phyloP scores from a whole-genome alignment of 2,888 invertebrate species.

The Encarsia formosa region DNA sequence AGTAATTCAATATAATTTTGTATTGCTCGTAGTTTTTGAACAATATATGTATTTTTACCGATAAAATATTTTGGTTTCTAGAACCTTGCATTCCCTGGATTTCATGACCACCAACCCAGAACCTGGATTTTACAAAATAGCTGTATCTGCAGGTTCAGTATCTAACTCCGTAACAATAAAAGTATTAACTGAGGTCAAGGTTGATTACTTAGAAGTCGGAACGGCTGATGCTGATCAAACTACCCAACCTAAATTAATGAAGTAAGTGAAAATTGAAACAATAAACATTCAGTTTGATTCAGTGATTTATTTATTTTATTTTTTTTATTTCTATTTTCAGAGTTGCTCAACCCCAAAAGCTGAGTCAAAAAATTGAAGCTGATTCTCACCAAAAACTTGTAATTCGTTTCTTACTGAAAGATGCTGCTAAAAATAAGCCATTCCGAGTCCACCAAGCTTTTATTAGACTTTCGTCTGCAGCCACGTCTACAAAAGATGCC shows the following conservation, averaged over 20 bases:
- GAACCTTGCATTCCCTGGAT: constrained; percentile 72
- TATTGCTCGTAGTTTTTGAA: not conserved
- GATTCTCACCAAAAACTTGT: constrained; percentile 87
- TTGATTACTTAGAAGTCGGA: constrained; percentile 79
- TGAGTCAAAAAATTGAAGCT: constrained; percentile 68
- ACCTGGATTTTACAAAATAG: constrained; percentile 81
- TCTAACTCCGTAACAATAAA: constrained; percentile 59
- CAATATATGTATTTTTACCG: not conserved
- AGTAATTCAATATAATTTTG: too few relatives aligned
- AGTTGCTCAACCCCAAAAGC: constrained; percentile 69
- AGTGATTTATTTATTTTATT: constrained; percentile 1
- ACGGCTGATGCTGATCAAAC: constrained; percentile 88
- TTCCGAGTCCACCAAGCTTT: constrained; percentile 84
- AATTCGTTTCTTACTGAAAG: constrained; percentile 74
- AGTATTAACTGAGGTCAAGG: constrained; percentile 71
- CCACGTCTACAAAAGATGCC: constrained; percentile 49
- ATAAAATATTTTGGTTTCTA: constrained; percentile 33
- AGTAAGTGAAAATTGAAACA: constrained; percentile 47
- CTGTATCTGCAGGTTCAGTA: constrained; percentile 66
- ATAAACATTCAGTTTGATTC: not conserved
- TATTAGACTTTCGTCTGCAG: constrained; percentile 65
- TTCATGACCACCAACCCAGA: constrained; percentile 73
- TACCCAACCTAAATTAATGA: constrained; percentile 70
- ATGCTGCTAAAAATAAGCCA: constrained; percentile 63
- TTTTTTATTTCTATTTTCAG: constrained; percentile 50